Evolutionary conservation across 92 coral and sea anemone genomes (phyloP), one percentile per base, ranked within the genome.

Genomic region (Epizoanthus fatuus): DNA sequence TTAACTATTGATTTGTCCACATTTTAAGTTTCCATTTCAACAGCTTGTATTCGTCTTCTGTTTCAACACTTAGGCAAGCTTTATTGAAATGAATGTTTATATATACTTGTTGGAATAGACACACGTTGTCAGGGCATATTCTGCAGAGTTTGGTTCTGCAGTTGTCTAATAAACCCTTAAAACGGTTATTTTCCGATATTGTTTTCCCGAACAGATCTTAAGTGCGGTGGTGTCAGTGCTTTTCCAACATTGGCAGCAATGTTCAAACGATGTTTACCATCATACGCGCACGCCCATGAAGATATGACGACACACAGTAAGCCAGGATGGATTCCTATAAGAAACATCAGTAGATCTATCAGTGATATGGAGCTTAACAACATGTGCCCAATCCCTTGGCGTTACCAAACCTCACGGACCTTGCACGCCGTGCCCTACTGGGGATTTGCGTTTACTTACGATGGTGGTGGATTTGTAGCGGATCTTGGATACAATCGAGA

Each of bases 401-500:
- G 91, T 20, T 92, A 91, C 67, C 90, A 73, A 39, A 72, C 86
- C 29, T 86, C 96, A 12, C 51, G 60, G 17, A 74, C 40, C 1
- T 59, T 93, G 25, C 74, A 89, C 9, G 58, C 91, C 4, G 53
- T 68, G 2, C 77, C 93, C 4, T 70, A 85, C 67, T 55, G 67
- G 49, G 96, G 96, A 0, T 32, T 52, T 32, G 72, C 56, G 65
- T 62, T 71, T 7, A 64, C 84, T 5, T 94, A 94, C 87, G 56
- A 72, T 42, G 95, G 95, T 2, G 95, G 95, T 29, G 98, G 98
- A 10, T 95, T 56, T 85, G 98, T 95, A 2, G 94, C 95, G 9
- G 96, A 94, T 49, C 93, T 95, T 56, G 94, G 98, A 11, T 95
- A 92, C 86, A 85, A 91, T 81, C 66, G 81, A 40, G 81, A 81